These are phyloP conservation scores for Actenoides hombroni DNA, from an alignment of 2,113 vertebrate species.

Conservation along the genomic window DNA sequence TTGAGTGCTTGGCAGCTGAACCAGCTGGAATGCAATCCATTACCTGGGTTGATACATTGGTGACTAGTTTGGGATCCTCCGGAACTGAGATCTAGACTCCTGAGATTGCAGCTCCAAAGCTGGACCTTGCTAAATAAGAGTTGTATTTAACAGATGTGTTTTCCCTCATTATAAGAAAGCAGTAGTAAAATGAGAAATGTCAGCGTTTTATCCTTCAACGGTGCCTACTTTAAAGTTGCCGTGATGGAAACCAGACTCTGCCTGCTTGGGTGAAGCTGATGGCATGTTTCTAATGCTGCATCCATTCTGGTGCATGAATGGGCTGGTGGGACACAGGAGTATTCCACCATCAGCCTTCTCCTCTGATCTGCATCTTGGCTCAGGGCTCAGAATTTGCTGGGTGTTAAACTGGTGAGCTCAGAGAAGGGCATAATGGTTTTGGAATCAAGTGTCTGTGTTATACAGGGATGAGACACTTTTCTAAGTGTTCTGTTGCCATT, in stretches of 20 bases:
- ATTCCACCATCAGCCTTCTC: background rate
- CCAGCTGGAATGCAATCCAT: background rate
- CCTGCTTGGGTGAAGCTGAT: background rate
- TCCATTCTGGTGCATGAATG: background rate
- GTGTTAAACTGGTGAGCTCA: background rate
- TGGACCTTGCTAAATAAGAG: background rate
- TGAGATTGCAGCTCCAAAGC: background rate
- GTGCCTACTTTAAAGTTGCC: background rate
- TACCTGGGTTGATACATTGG: fast-evolving
- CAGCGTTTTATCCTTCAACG: background rate
- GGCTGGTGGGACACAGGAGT: background rate
- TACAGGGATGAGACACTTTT: background rate
- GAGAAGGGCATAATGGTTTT: background rate
- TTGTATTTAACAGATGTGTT: background rate
- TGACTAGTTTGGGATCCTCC: background rate
- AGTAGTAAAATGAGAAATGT: background rate
- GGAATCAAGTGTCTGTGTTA: background rate
- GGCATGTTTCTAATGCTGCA: background rate
- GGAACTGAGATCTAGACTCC: background rate
- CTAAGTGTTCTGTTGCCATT: background rate
- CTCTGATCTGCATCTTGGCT: background rate
- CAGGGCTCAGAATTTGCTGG: background rate
- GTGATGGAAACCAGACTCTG: background rate
- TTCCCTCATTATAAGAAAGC: background rate
- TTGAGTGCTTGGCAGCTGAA: background rate